phyloP scores from a whole-genome alignment of 2,888 invertebrate species.

The Lithophane leautieri region DNA sequence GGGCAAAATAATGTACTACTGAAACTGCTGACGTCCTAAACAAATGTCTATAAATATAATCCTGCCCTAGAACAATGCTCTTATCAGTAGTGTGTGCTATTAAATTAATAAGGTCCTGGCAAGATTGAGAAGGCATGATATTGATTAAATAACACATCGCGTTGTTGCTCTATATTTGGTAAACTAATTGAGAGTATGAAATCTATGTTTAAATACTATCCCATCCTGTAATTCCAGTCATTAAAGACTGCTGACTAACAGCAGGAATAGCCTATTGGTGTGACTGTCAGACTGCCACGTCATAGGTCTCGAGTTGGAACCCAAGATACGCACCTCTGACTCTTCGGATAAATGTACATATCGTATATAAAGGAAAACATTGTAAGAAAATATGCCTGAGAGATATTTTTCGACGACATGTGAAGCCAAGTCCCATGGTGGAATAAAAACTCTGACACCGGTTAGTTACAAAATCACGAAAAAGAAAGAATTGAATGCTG shows the following conservation, averaged over 20 bases:
- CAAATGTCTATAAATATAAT: constrained; percentile 10
- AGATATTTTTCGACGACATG: too few relatives aligned
- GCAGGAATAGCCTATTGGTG: too few relatives aligned
- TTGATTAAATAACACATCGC: not conserved
- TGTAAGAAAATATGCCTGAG: too few relatives aligned
- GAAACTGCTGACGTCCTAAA: not conserved
- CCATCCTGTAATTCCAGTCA: not conserved
- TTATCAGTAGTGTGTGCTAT: not conserved
- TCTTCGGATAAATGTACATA: too few relatives aligned
- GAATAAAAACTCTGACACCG: too few relatives aligned
- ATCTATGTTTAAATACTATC: not conserved
- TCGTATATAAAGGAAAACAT: too few relatives aligned
- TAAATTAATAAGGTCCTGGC: not conserved
- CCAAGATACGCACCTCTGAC: too few relatives aligned
- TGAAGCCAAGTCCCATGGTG: too few relatives aligned
- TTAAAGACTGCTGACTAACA: too few relatives aligned
- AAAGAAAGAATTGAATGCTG: not conserved
- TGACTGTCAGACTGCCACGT: too few relatives aligned
- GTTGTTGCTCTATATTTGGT: not conserved
- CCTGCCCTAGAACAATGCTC: not conserved
- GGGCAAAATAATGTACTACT: not conserved
- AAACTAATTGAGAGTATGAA: not conserved
- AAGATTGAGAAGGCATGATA: not conserved
- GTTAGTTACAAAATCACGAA: too few relatives aligned
- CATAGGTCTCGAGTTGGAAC: too few relatives aligned